These are phyloP conservation scores for Acrobasis suavella DNA, from an alignment of 2,888 invertebrate species.

Conservation along the genomic window DNA sequence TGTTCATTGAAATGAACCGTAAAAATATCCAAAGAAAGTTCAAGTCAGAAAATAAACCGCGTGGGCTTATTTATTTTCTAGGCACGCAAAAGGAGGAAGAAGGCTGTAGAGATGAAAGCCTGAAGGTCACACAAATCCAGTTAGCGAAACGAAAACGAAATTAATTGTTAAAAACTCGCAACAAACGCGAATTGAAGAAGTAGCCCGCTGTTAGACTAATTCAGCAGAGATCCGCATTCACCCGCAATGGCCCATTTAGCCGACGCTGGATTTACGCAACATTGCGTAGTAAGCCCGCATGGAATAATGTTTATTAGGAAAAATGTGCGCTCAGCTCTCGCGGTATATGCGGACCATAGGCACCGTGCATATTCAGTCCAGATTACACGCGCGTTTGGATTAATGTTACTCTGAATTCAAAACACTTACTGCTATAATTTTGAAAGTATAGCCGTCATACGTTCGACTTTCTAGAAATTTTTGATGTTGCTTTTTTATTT, in stretches of 20 bases:
- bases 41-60: not conserved
- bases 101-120: constrained; percentile 19
- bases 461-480: too few relatives aligned
- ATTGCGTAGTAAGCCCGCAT: constrained; percentile 59
- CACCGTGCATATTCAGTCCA: not conserved
- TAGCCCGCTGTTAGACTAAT: constrained; percentile 70
- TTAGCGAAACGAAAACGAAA: constrained; percentile 42
- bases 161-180: constrained; percentile 50
- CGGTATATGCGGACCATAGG: constrained; percentile 43
- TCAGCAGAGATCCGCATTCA: constrained; percentile 66
- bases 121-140: constrained; percentile 33
- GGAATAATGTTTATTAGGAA: constrained; percentile 74
- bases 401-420: too few relatives aligned
- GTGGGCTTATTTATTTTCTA: not conserved
- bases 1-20: not conserved
- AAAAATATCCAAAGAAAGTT: not conserved
- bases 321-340: constrained; percentile 58
- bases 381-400: too few relatives aligned
- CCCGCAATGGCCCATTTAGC: constrained; percentile 72
- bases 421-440: too few relatives aligned
- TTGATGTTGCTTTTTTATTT: too few relatives aligned
- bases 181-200: constrained; percentile 70
- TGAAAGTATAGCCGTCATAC: too few relatives aligned
- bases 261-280: constrained; percentile 70
- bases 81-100: not conserved